Base-by-base conservation (phyloP, 1,140 invertebrate genomes). In the Pogonomyrmex barbatus region DNA sequence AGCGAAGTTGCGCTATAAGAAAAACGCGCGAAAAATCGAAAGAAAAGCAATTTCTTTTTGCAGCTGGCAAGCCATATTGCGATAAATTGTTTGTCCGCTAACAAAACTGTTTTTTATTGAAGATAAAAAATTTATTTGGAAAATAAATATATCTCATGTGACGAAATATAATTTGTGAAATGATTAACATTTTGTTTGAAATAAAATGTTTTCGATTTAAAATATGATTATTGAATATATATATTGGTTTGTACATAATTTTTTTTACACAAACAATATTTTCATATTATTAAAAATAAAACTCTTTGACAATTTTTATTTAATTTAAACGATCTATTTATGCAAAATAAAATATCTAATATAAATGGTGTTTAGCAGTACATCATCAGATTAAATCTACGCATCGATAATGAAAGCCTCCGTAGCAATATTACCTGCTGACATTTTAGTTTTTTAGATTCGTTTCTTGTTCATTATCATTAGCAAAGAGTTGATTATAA, bases 21-120 rank as follows among this genome's bases (percentile, higher is more conserved):
- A 39, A 83, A 71, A 83, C 79, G 68, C 54, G 68, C 68, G 68
- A 83, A 73, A 73, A 83, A 83, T 83, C 79, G 68, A 83, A 83
- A 83, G 79, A 83, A 83, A 83, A 83, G 79, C 68, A 75, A 83
- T 71, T 75, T 73, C 68, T 73, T 83, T 83, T 83, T 73, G 67
- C 67, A 83, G 54, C 56, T 33, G 54, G 68, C 54, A 75, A 73
- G 45, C 71, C 68, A 60, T 82, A 82, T 60, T 30, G 54, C 67
- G 56, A 83, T 75, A 83, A 75, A 83, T 83, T 30, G 56, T 73
- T 36, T 24, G 52, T 58, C 24, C 17, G 12, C 68, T 14, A 17
- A 30, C 24, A 60, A 82, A 60, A 73, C 17, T 36, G 30, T n/a
- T 71, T 10, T n/a, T 68, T 24, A 42, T 36, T 17, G 14, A 2